Conservation (phyloP, 2,888 invertebrate species). For the Epistrophe eligans region DNA sequence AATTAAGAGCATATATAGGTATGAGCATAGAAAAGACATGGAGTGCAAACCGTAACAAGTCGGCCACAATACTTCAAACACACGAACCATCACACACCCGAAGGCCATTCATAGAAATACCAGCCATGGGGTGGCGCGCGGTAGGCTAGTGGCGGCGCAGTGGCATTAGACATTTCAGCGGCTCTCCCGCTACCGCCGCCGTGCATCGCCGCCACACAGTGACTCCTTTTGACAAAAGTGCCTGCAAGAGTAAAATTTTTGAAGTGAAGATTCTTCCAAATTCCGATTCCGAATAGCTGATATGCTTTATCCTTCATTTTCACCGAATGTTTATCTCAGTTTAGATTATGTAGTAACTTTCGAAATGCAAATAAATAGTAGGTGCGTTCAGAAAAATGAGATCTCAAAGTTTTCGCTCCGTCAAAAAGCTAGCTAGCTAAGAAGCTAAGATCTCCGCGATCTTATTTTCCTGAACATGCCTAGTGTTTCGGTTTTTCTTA, state of each 20-base stretch:
- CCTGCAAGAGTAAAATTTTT: neutral
- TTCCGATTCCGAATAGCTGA: too few relatives aligned
- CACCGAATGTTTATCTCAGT: too few relatives aligned
- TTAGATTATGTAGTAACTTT: too few relatives aligned
- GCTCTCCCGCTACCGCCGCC: neutral
- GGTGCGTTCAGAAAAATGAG: too few relatives aligned
- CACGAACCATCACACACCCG: slow-evolving; percentile 73
- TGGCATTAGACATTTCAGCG: slow-evolving; percentile 4
- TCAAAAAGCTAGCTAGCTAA: too few relatives aligned
- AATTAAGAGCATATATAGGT: slow-evolving; percentile 26
- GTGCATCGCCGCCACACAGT: neutral
- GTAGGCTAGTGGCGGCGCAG: neutral
- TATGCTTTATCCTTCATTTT: too few relatives aligned
- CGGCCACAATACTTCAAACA: slow-evolving; percentile 66
- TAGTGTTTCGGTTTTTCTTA: too few relatives aligned
- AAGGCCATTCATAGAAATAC: slow-evolving; percentile 71
- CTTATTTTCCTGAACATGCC: too few relatives aligned
- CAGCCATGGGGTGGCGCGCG: slow-evolving; percentile 27
- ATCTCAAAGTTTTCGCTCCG: too few relatives aligned
- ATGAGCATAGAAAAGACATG: slow-evolving; percentile 38
- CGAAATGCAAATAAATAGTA: too few relatives aligned
- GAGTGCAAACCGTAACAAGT: slow-evolving; percentile 71
- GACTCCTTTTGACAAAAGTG: neutral
- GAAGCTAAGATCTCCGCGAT: too few relatives aligned
- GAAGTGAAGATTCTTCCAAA: neutral